These are phyloP conservation scores for Telenomus remus DNA, from an alignment of 1,140 invertebrate species.

Conservation along the genomic window DNA sequence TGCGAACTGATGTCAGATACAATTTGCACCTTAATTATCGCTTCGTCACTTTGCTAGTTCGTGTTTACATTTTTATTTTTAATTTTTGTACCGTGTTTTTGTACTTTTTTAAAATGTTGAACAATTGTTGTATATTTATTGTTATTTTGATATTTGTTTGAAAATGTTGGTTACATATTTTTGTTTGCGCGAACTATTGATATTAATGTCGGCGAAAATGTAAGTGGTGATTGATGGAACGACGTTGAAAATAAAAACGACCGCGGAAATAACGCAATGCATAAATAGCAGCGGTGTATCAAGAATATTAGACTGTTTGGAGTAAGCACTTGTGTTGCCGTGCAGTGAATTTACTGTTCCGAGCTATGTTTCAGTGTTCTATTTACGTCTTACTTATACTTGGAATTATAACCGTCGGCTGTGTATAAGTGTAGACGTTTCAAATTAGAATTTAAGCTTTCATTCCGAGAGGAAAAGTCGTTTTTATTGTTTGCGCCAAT, in stretches of 20 bases:
- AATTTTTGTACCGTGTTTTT: too few relatives aligned
- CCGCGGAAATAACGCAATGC: constrained; percentile 21
- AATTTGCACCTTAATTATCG: too few relatives aligned
- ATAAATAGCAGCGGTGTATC: constrained; percentile 37
- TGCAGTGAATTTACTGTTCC: constrained; percentile 46
- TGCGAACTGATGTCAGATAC: neutral
- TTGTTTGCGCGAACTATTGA: too few relatives aligned
- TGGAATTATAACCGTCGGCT: constrained; percentile 30
- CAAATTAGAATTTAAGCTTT: constrained; percentile 32
- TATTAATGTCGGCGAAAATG: too few relatives aligned
- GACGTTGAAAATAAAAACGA: constrained; percentile 1
- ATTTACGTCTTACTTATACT: constrained; percentile 38
- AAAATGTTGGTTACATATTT: too few relatives aligned
- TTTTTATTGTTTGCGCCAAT: too few relatives aligned
- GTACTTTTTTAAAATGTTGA: too few relatives aligned
- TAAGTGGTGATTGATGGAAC: too few relatives aligned
- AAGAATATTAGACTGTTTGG: constrained; percentile 46
- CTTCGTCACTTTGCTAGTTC: too few relatives aligned
- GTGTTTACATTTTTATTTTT: too few relatives aligned
- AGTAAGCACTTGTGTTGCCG: constrained; percentile 36
- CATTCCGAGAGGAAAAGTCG: constrained; percentile 19
- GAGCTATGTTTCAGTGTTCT: constrained; percentile 42
- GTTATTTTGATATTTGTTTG: too few relatives aligned
- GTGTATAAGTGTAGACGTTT: constrained; percentile 30
- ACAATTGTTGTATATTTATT: too few relatives aligned